Conservation (phyloP, 1,140 invertebrate genomes). For the Zophobas atratus region DNA sequence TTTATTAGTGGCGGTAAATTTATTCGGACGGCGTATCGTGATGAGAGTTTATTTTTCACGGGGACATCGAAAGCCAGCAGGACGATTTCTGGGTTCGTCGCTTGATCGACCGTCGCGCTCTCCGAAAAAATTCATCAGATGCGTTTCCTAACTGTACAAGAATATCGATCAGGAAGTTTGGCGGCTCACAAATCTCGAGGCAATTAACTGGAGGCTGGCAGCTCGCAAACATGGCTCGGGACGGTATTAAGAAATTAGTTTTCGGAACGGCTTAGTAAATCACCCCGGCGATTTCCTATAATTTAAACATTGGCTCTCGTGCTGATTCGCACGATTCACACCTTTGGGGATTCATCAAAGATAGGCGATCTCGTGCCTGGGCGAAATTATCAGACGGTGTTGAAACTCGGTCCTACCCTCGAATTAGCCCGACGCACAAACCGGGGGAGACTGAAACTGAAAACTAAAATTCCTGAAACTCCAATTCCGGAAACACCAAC, state of each 20-base stretch:
- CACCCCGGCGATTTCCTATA: conserved; percentile 34
- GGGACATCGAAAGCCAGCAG: not conserved
- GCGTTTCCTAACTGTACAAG: not conserved
- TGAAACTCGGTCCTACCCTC: conserved; percentile 26
- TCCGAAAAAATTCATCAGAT: too few relatives aligned
- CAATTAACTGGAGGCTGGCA: conserved; percentile 11
- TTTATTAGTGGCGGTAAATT: conserved; percentile 9
- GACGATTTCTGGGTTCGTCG: not conserved
- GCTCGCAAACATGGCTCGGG: not conserved
- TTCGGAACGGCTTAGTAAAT: conserved; percentile 7
- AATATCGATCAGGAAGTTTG: conserved; percentile 9
- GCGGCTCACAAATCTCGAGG: conserved; percentile 8
- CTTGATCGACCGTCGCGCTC: too few relatives aligned
- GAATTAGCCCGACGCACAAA: conserved; percentile 3
- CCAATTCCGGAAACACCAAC: too few relatives aligned
- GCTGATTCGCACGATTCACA: conserved; percentile 33
- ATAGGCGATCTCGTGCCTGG: conserved; percentile 36
- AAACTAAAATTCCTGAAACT: not conserved
- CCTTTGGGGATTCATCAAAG: conserved; percentile 35
- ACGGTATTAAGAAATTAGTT: conserved; percentile 26
- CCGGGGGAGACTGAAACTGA: not conserved
- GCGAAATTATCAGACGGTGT: conserved; percentile 10
- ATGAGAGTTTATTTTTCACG: conserved; percentile 4
- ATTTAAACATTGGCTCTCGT: conserved; percentile 38
- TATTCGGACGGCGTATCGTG: conserved; percentile 11